phyloP scores from a whole-genome alignment of 2,797 vertebrate species.

The Pteronotus mesoamericanus region DNA sequence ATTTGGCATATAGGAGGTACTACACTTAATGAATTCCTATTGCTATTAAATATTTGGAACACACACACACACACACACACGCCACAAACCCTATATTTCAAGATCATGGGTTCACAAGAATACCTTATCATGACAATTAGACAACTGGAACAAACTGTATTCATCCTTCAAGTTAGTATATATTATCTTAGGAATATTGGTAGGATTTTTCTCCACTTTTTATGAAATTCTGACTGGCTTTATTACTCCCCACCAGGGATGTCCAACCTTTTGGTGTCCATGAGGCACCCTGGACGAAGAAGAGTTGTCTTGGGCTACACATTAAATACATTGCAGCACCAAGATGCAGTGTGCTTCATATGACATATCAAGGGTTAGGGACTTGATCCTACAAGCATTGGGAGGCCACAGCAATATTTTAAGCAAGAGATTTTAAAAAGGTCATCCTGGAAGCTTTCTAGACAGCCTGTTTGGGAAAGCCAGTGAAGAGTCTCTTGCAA shows the following conservation, averaged over 20 bases:
- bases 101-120: conserved; percentile 86
- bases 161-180: conserved; percentile 51
- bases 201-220: background rate
- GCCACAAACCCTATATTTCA: conserved; percentile 89
- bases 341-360: background rate
- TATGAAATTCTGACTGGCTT: background rate
- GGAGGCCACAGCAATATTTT: background rate
- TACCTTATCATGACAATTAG: conserved; percentile 70
- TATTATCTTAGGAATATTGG: background rate
- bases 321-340: too few relatives aligned
- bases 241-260: too few relatives aligned
- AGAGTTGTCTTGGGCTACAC: too few relatives aligned
- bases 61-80: too few relatives aligned
- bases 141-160: conserved; percentile 76
- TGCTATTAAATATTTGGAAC: conserved; percentile 84
- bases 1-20: background rate
- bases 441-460: background rate
- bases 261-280: too few relatives aligned
- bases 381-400: background rate
- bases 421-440: background rate
- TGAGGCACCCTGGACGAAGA: too few relatives aligned
- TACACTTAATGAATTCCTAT: background rate
- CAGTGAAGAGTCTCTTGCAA: background rate
- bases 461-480: background rate
- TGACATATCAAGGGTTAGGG: background rate